phyloP scores from a whole-genome alignment of 2,797 vertebrate genomes.

The Rhabdomys pumilio region DNA sequence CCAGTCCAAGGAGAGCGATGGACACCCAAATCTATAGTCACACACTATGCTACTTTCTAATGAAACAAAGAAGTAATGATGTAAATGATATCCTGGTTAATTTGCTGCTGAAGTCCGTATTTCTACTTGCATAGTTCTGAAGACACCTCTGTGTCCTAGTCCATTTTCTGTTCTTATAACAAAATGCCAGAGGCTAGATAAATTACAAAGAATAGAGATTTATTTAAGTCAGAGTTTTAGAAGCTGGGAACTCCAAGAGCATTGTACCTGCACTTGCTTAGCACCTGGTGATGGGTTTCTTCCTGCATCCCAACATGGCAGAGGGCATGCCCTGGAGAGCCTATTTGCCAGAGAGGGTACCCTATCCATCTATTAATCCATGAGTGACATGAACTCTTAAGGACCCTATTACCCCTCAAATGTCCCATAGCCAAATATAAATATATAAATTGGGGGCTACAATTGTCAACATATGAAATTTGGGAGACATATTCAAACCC shows the following conservation, averaged over 20 bases:
- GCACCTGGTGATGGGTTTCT: neutral
- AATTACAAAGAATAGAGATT: neutral
- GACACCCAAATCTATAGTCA: neutral
- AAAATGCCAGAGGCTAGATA: neutral
- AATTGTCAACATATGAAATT: slow-evolving; percentile 1
- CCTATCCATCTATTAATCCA: neutral
- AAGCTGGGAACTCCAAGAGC: neutral
- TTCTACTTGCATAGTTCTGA: neutral
- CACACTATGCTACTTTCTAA: neutral
- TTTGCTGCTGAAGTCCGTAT: neutral
- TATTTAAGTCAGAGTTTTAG: neutral
- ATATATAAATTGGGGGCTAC: neutral
- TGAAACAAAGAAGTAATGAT: neutral
- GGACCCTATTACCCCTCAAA: neutral
- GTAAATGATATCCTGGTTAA: neutral
- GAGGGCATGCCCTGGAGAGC: neutral
- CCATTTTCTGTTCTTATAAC: slow-evolving; percentile 14
- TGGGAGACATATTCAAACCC: neutral
- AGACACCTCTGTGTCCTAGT: neutral
- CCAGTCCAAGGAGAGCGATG: neutral
- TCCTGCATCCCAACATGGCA: neutral
- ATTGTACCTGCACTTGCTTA: neutral
- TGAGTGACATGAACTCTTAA: neutral
- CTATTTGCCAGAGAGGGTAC: neutral
- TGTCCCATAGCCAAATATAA: neutral